phyloP scores from a whole-genome alignment of 2,113 vertebrate genomes.

The Bungarus multicinctus region DNA sequence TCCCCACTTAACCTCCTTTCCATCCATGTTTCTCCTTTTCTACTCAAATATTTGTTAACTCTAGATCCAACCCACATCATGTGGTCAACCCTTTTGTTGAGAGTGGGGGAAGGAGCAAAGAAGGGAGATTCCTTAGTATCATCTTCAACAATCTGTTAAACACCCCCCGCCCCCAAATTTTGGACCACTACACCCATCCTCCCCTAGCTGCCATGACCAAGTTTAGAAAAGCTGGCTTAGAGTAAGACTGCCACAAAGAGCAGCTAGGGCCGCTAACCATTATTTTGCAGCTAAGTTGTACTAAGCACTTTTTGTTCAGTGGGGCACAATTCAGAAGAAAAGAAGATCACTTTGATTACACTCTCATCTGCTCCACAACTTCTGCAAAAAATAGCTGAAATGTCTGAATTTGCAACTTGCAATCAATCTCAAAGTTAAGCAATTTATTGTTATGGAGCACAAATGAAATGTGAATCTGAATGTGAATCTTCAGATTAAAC shows the following conservation, averaged over 20 bases:
- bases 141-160: neutral
- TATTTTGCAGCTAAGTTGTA: neutral
- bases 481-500: neutral
- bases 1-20: neutral
- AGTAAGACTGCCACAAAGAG: neutral
- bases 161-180: neutral
- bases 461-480: no score
- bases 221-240: neutral
- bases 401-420: neutral
- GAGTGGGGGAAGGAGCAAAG: neutral
- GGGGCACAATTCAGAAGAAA: neutral
- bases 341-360: neutral
- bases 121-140: neutral
- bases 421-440: neutral
- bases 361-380: neutral
- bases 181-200: neutral
- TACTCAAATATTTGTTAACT: neutral
- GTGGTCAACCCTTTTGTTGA: neutral
- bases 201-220: neutral
- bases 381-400: neutral
- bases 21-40: neutral
- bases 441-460: neutral
- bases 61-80: neutral
- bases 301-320: neutral
- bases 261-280: neutral